A percentile compares a stretch with the other conserved stretches of the same genome.
Conservation (phyloP, 64 coral and sea anemone genomes). For the Dendronephthya gigantea region DNA sequence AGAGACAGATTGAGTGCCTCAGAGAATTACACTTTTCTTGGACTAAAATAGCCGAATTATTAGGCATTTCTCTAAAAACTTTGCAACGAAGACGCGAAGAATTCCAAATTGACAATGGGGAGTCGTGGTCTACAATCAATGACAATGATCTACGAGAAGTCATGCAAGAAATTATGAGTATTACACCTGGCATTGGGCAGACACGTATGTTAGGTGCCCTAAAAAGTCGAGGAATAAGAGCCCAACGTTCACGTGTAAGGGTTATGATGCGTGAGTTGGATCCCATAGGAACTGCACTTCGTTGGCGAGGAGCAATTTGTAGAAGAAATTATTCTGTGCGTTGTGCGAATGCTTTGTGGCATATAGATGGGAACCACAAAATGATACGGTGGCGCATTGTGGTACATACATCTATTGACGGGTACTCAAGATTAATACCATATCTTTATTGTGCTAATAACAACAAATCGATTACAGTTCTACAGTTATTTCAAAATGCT, state of each 20-base stretch:
- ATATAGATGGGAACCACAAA: slow-evolving; percentile 32
- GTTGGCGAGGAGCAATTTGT: slow-evolving; percentile 21
- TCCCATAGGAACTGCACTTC: slow-evolving; percentile 21
- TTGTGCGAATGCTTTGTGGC: slow-evolving; percentile 27
- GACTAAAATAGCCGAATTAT: slow-evolving; percentile 38
- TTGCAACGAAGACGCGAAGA: slow-evolving; percentile 27
- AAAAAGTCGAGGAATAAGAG: slow-evolving; percentile 1
- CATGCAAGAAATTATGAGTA: neutral
- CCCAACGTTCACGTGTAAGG: neutral
- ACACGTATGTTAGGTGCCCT: slow-evolving; percentile 12
- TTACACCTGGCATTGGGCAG: slow-evolving; percentile 16
- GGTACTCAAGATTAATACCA: slow-evolving; percentile 37
- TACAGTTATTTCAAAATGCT: slow-evolving; percentile 32
- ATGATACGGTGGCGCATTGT: slow-evolving; percentile 37
- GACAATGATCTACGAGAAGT: neutral
- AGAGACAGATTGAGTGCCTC: slow-evolving; percentile 25
- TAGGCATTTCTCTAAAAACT: slow-evolving; percentile 37
- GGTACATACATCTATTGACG: slow-evolving; percentile 40
- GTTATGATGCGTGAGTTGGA: slow-evolving; percentile 1
- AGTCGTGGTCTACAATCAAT: slow-evolving; percentile 1
- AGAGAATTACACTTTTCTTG: slow-evolving; percentile 42
- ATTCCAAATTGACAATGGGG: slow-evolving; percentile 22
- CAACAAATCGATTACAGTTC: slow-evolving; percentile 36
- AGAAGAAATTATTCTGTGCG: slow-evolving; percentile 37
- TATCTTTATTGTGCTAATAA: slow-evolving; percentile 36